These are phyloP conservation scores for Darevskia mixta DNA, from an alignment of 2,797 vertebrate species.

Conservation along the genomic window DNA sequence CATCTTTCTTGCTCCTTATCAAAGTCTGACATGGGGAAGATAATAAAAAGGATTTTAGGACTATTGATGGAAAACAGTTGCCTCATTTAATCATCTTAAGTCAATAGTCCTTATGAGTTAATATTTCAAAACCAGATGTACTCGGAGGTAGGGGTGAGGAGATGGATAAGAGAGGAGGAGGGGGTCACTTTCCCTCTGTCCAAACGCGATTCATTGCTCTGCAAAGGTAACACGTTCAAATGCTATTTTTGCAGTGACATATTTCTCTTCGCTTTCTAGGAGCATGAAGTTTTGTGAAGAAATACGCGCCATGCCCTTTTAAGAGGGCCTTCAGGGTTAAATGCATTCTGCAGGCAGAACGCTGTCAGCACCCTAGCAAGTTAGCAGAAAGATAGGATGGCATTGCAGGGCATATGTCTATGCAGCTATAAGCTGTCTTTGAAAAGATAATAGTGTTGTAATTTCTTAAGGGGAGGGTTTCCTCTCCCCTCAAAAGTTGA, in stretches of 20 bases:
- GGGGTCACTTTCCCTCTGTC: constrained; percentile 55
- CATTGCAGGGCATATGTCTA: neutral
- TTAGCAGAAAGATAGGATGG: constrained; percentile 59
- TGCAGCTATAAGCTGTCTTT: constrained; percentile 29
- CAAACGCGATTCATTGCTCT: constrained; percentile 64
- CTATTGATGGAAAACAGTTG: constrained; percentile 75
- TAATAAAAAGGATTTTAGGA: constrained; percentile 73
- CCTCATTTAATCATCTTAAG: constrained; percentile 67
- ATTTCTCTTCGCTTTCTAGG: constrained; percentile 60
- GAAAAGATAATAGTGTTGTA: constrained; percentile 29
- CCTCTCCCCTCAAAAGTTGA: neutral
- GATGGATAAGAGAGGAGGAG: constrained; percentile 36
- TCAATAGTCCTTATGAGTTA: constrained; percentile 60
- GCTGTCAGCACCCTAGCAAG: constrained; percentile 70
- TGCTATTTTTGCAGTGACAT: constrained; percentile 60
- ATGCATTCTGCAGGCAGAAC: constrained; percentile 63
- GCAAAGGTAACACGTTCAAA: constrained; percentile 63
- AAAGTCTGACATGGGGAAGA: constrained; percentile 72
- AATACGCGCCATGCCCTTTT: constrained; percentile 61
- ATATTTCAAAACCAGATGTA: constrained; percentile 53
- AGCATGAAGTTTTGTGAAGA: constrained; percentile 58
- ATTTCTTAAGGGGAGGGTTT: constrained; percentile 37
- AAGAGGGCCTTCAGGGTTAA: constrained; percentile 68
- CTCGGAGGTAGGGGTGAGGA: constrained; percentile 30
- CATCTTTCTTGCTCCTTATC: constrained; percentile 76